phyloP scores from a whole-genome alignment of 2,113 vertebrate species.

The Rattus norvegicus region DNA sequence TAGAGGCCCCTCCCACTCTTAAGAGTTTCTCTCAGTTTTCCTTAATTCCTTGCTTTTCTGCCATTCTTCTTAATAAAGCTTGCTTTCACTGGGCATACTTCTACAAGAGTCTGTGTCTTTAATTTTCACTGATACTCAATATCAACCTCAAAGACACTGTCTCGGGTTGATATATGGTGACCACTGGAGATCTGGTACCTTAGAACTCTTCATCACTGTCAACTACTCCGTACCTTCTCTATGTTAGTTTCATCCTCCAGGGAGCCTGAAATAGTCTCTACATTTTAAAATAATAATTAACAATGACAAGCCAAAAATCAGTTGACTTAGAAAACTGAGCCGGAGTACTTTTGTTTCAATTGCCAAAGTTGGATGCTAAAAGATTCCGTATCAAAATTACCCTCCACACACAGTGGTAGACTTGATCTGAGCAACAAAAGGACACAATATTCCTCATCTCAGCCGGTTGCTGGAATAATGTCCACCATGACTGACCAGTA shows the following conservation, averaged over 20 bases:
- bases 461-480: background rate
- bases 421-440: background rate
- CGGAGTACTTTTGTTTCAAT: background rate
- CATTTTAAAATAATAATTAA: conserved; percentile 30
- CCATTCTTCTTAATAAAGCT: background rate
- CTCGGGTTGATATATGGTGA: background rate
- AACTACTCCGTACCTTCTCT: background rate
- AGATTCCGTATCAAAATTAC: background rate
- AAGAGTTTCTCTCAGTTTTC: background rate
- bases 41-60: background rate
- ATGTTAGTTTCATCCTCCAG: conserved; percentile 18
- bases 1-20: background rate
- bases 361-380: background rate
- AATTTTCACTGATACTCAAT: background rate
- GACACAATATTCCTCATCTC: background rate
- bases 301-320: conserved; percentile 32
- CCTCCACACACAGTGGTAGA: background rate
- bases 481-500: background rate
- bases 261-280: background rate
- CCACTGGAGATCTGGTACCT: background rate
- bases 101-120: background rate
- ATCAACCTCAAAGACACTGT: background rate
- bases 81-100: background rate
- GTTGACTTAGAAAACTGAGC: background rate
- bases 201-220: background rate